Evolutionary conservation across 2,797 vertebrate species (phyloP), one percentile per base, ranked within the genome.

Genomic region (Zalophus californianus): DNA sequence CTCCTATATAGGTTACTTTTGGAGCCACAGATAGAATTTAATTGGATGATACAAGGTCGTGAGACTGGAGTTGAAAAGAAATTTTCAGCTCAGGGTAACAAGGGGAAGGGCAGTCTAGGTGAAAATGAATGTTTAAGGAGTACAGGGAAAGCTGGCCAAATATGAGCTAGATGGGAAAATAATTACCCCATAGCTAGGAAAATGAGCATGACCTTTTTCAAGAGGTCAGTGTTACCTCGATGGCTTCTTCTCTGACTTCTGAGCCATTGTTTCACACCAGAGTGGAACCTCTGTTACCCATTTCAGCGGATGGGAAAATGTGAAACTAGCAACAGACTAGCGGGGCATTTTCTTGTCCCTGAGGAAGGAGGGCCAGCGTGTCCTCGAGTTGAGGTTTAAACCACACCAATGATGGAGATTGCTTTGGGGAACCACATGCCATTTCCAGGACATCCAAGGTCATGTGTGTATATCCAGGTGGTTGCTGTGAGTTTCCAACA

Each of bases 11-110:
- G 48, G 27, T 86, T 87, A 73, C 86, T 84, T 70, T 83, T 21
- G 15, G 66, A 96, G 52, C 58, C 27, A 79, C 0, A 23, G 77
- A 54, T 20, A 62, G 85, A 95, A 90, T 95, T 32, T 97, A 96
- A 97, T 50, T 78, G 92, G 84, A 60, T 77, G 92, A 92, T 54
- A 90, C 41, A 95, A 96, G 75, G 78, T 92, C 90, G 58, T 82
- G 66, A 92, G 73, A 86, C 35, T 20, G 52, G 0, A 38, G 66
- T 50, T 27, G 52, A 86, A 90, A 90, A 88, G 32, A 91, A 91
- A 27, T 56, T 90, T 95, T 70, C 48, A 44, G 56, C 52, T 48
- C 8, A 84, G 35, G 66, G 50, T 73, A 79, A 84, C 35, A 86
- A 86, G 92, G 91, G 68, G 38, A 95, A 96, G 82, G 72, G 72